Percentiles rank a stretch among this genome's conserved stretches.
Evolutionary conservation across 2,888 invertebrate species (phyloP).

Genomic region (Pseudococcus viburni): DNA sequence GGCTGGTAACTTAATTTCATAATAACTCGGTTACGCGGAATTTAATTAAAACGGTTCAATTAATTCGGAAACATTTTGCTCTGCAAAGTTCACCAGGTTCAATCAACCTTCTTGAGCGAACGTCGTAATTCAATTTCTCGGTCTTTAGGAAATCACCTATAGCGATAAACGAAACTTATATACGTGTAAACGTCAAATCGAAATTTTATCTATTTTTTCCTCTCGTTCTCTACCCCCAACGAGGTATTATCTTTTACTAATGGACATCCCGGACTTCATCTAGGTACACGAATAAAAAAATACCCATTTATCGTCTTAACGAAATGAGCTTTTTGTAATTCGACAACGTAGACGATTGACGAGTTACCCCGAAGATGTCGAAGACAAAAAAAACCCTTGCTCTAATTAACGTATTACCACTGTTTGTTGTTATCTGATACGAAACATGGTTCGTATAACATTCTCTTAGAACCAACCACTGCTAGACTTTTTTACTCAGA

Average conservation of each 20-base stretch:
- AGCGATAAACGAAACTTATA: slow-evolving; percentile 41
- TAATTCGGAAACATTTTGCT: slow-evolving; percentile 45
- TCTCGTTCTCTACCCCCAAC: neutral
- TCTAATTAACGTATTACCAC: slow-evolving; percentile 21
- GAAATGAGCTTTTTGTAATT: neutral
- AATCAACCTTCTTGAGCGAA: slow-evolving; percentile 42
- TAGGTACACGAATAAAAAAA: neutral
- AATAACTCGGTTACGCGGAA: slow-evolving; percentile 44
- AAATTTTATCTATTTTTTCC: slow-evolving; percentile 10
- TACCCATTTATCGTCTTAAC: neutral
- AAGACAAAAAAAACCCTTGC: neutral
- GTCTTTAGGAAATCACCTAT: slow-evolving; percentile 47
- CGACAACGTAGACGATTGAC: neutral
- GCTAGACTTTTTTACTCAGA: neutral
- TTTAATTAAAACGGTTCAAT: slow-evolving; percentile 48
- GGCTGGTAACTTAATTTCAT: slow-evolving; percentile 45
- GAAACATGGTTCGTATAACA: neutral
- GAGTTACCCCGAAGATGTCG: neutral
- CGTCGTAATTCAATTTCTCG: slow-evolving; percentile 42
- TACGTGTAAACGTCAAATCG: slow-evolving; percentile 41
- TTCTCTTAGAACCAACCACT: neutral
- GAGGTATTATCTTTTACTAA: neutral
- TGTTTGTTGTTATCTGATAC: slow-evolving; percentile 14
- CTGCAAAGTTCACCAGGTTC: slow-evolving; percentile 43
- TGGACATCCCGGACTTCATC: neutral